Evolutionary conservation across 2,888 invertebrate genomes (phyloP).

Genomic region (Ctenicera cuprea): DNA sequence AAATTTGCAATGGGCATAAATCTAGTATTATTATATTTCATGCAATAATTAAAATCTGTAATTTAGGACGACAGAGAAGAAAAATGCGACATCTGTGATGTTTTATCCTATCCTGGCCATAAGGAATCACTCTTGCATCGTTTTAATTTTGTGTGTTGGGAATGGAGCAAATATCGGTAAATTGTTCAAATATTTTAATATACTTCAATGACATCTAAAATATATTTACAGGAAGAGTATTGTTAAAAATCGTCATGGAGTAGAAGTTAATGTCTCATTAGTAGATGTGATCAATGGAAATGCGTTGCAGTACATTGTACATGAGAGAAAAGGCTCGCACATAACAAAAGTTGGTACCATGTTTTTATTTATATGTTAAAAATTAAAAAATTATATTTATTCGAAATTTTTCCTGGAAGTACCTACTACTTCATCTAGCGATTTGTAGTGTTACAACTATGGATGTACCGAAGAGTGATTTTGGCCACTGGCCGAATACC

Average conservation of each 20-base stretch:
- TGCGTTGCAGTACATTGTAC: slow-evolving; percentile 9
- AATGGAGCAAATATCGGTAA: slow-evolving; percentile 60
- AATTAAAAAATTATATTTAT: too few relatives aligned
- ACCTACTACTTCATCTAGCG: too few relatives aligned
- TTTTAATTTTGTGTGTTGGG: slow-evolving; percentile 58
- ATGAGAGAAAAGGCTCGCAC: slow-evolving; percentile 56
- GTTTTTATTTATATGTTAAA: too few relatives aligned
- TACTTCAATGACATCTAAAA: slow-evolving; percentile 3
- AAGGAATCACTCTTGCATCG: slow-evolving; percentile 52
- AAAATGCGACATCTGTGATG: background rate
- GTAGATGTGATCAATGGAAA: slow-evolving; percentile 4
- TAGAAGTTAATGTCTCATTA: slow-evolving; percentile 51
- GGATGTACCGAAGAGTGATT: too few relatives aligned
- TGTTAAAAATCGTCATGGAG: slow-evolving; percentile 60
- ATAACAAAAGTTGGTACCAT: slow-evolving; percentile 56
- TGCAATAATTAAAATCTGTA: too few relatives aligned
- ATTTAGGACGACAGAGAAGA: too few relatives aligned
- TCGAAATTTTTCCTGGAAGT: too few relatives aligned
- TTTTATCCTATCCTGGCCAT: slow-evolving; percentile 42
- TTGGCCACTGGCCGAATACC: too few relatives aligned
- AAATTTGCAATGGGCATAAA: too few relatives aligned
- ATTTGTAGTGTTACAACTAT: too few relatives aligned
- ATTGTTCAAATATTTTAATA: background rate
- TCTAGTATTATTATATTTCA: too few relatives aligned
- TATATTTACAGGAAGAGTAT: slow-evolving; percentile 58